Conservation (phyloP, 2,888 invertebrate species). For the Tenthredo notha region DNA sequence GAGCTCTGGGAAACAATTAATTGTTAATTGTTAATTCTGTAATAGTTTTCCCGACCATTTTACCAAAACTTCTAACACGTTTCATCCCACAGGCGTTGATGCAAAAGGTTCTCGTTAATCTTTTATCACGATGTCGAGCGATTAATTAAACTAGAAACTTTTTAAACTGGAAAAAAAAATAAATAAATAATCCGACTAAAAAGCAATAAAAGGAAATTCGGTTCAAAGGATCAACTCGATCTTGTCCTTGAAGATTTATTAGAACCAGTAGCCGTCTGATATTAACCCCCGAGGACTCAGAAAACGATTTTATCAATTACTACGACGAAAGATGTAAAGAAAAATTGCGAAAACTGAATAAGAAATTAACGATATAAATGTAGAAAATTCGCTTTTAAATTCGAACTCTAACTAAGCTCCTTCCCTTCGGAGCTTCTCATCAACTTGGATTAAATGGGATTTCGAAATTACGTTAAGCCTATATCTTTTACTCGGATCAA, state of each 20-base stretch:
- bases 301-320: not conserved
- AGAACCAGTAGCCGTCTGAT: not conserved
- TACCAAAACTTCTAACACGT: slow-evolving; percentile 12
- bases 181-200: not conserved
- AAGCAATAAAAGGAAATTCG: not conserved
- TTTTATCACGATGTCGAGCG: not conserved
- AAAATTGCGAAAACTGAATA: not conserved
- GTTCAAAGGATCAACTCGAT: not conserved
- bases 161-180: not conserved
- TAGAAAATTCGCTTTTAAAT: not conserved
- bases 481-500: slow-evolving; percentile 1
- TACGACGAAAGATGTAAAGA: not conserved
- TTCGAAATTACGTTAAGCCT: not conserved
- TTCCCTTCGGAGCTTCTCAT: not conserved
- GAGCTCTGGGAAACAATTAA: slow-evolving; percentile 11
- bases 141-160: not conserved
- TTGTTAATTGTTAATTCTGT: slow-evolving; percentile 26
- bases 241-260: not conserved
- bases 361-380: not conserved
- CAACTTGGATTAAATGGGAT: not conserved
- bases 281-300: not conserved
- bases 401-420: not conserved
- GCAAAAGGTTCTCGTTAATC: not conserved
- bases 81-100: not conserved
- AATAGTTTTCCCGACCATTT: not conserved